Evolutionary conservation across 1,140 invertebrate species (phyloP).

Genomic region (Bombus turneri): DNA sequence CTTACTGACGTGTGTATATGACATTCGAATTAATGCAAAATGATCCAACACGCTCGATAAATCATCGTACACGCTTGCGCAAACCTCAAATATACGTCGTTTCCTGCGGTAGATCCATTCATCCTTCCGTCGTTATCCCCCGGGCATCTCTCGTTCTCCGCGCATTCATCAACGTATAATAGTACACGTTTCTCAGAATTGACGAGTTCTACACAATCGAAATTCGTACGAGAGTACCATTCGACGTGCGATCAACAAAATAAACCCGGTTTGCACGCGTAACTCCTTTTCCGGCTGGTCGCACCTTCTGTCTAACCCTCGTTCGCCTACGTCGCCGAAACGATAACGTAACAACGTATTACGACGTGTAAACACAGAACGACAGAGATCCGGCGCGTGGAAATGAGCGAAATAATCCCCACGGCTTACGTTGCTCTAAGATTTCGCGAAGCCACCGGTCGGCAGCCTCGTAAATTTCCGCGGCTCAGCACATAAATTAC

Average conservation of each 20-base stretch:
- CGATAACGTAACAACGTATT: constrained; percentile 26
- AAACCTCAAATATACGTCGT: not conserved
- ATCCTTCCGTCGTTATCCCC: not conserved
- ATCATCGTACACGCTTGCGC: not conserved
- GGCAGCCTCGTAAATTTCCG: constrained; percentile 6
- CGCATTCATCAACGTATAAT: too few species aligned
- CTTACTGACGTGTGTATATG: too few species aligned
- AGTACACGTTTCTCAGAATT: not conserved
- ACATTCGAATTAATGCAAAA: not conserved
- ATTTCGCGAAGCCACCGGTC: constrained; percentile 12
- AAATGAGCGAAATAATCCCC: constrained; percentile 22
- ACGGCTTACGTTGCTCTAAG: constrained; percentile 7
- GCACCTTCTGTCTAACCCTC: not conserved
- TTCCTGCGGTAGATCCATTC: not conserved
- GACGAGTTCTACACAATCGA: not conserved
- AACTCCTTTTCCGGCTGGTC: too few species aligned
- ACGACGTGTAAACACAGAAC: constrained; percentile 31
- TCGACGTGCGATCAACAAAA: not conserved
- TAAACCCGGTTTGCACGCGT: not conserved
- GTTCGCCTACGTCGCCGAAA: not conserved
- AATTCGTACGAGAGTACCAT: constrained; percentile 5
- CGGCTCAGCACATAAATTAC: not conserved
- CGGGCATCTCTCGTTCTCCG: too few species aligned
- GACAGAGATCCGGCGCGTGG: not conserved
- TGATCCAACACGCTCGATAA: not conserved